A percentile compares a stretch with the other conserved stretches of the same genome.
phyloP scores from a whole-genome alignment of 2,113 vertebrate genomes.

The Anser cygnoides region DNA sequence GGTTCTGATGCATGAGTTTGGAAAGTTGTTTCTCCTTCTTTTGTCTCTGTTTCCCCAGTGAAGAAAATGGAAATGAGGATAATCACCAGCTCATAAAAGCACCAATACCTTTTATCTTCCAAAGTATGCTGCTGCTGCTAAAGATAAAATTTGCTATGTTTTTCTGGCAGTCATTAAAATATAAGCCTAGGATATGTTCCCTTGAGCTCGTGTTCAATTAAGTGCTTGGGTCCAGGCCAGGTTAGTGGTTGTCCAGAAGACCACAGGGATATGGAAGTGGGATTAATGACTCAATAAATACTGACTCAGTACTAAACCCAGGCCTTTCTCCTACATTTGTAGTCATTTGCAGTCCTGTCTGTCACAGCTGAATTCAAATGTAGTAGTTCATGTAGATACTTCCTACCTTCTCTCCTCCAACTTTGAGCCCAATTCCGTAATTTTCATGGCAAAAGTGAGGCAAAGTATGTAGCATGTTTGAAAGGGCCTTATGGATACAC shows the following conservation, averaged over 20 bases:
- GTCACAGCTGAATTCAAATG: not conserved
- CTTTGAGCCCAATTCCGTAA: not conserved
- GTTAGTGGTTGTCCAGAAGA: conserved; percentile 45
- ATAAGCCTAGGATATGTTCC: not conserved
- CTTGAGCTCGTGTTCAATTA: conserved; percentile 5
- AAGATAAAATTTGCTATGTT: not conserved
- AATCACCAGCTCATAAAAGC: not conserved
- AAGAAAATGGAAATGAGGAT: not conserved
- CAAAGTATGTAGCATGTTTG: rapidly evolving
- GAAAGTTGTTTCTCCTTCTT: not conserved
- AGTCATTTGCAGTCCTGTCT: not conserved
- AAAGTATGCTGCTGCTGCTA: not conserved
- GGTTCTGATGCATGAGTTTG: not conserved
- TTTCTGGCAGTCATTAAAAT: not conserved
- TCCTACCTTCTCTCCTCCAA: not conserved
- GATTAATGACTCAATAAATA: conserved; percentile 32
- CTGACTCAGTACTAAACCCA: not conserved
- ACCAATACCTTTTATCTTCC: not conserved
- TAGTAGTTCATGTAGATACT: not conserved
- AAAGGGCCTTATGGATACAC: not conserved
- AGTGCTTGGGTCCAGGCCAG: conserved; percentile 9
- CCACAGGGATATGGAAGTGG: conserved; percentile 13
- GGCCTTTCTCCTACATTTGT: not conserved
- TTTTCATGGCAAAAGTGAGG: not conserved
- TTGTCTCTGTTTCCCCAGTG: not conserved